Base-by-base conservation (phyloP, 2,888 invertebrate species). In the Buathra laborator region DNA sequence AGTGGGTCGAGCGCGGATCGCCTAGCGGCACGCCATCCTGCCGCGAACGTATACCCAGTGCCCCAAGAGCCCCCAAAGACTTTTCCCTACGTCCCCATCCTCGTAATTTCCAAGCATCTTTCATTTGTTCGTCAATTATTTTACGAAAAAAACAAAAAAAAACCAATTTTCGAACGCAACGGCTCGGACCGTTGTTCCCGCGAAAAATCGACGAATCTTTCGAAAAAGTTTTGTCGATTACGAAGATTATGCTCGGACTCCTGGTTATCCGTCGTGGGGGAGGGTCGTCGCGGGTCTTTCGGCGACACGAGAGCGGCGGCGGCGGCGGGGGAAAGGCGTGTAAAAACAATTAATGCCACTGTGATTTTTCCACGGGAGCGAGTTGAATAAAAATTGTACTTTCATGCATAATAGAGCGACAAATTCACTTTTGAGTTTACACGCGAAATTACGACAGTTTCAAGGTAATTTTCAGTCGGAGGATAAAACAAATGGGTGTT, bases 11-110 rank as follows among this genome's bases (percentile, higher is more conserved):
- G 86, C 83, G 78, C 81, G 77, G 82, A 83, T 83, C 81, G 81
- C 82, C 90, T 89, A 91, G 90, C 90, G 90, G 92, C 92, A 92
- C 92, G 92, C 92, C 92, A 92, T 92, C 92, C 92, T 90, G 88
- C 89, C 88, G 90, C 89, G 87, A 90, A 88, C 87, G 87, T 70
- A 78, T 10, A 24, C 56, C 56, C 24, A 56, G 83, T 86, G 79
- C 82, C 78, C 78, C 67, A 72, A 78, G 77, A 86, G 84, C 83
- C 81, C 81, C 83, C 66, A 68, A 78, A 70, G 76, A 83, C 81
- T 76, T 74, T 51, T 70, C 75, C 77, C 81, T 67, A 75, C 56
- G 53, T 43, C 19, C 66, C 44, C 72, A 64, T 72, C 79, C 72
- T 76, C 83, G 74, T 80, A 56, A 77, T 78, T 75, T 79, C 43